phyloP scores from a whole-genome alignment of 1,140 invertebrate species.

The Zaprionus africanus region DNA sequence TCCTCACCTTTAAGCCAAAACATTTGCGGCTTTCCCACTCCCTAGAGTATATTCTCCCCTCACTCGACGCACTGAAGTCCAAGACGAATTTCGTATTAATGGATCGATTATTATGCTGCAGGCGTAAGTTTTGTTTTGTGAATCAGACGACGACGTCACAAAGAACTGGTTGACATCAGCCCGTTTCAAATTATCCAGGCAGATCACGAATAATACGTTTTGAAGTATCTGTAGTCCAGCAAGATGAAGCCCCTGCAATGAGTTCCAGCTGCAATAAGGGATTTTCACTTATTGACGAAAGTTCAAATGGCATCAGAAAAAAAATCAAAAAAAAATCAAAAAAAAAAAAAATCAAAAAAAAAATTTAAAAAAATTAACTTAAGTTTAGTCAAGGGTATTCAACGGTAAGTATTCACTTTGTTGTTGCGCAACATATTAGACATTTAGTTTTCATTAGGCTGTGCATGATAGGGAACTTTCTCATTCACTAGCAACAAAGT shows the following conservation, averaged over 20 bases:
- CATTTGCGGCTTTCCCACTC: background rate
- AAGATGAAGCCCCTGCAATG: background rate
- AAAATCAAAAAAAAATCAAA: too few species aligned
- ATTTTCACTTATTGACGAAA: background rate
- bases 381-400: background rate
- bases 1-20: background rate
- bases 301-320: background rate
- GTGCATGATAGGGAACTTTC: background rate
- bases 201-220: conserved; percentile 8
- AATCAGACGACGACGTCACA: conserved; percentile 25
- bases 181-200: conserved; percentile 11
- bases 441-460: background rate
- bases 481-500: background rate
- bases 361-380: too few species aligned
- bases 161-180: conserved; percentile 45
- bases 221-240: background rate
- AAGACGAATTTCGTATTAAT: conserved; percentile 33
- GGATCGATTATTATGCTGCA: conserved; percentile 30
- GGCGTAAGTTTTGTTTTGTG: conserved; percentile 10
- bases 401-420: background rate
- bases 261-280: too few species aligned
- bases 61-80: background rate
- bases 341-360: too few species aligned
- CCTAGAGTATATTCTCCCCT: conserved; percentile 6
- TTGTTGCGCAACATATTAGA: background rate